Base-by-base conservation (phyloP, 2,113 vertebrate species). In the Pao palembangensis region DNA sequence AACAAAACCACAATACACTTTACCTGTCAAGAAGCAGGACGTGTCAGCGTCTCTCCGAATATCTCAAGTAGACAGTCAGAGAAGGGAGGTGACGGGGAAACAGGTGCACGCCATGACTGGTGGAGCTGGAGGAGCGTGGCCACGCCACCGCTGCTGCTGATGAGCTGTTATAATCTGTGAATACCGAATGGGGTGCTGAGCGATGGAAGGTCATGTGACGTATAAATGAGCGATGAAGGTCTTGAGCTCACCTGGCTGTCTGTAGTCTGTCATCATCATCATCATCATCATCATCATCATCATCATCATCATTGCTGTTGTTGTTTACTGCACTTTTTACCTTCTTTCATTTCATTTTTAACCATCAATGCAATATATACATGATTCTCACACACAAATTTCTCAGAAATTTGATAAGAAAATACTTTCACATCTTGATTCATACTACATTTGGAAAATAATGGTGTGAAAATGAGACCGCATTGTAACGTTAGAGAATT, bases 51-150 rank as follows among this genome's bases (percentile, higher is more conserved):
- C 82, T 93, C 93, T 92, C 93, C 87, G n/a, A 55, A 93, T 91
- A 94, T 93, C 94, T 96, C 92, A 94, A 96, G 94, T 93, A 98
- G 95, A 96, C 95, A 96, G 95, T 97, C 95, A 95, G 93, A 94
- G 94, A 94, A 94, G 94, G 95, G 94, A 95, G 94, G 95, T 97
- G 96, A 96, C 96, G 93, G 91, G 92, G 94, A 94, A 96, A 97
- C 96, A 98, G 95, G 96, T 98, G 95, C 93, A 92, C 79, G 93
- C 94, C 93, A 96, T 98, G 96, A 96, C 93, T 94, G 92, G 91
- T 91, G 93, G 94, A 94, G 94, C 94, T 93, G 93, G 91, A 95
- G 93, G 93, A 94, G 93, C 93, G 94, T 94, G 93, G 95, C 94
- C 95, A 68, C 59, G 90, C 92, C 90, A 93, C 95, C 94, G 94